phyloP scores from a whole-genome alignment of 2,888 invertebrate genomes.

The Leucophora obtusa region DNA sequence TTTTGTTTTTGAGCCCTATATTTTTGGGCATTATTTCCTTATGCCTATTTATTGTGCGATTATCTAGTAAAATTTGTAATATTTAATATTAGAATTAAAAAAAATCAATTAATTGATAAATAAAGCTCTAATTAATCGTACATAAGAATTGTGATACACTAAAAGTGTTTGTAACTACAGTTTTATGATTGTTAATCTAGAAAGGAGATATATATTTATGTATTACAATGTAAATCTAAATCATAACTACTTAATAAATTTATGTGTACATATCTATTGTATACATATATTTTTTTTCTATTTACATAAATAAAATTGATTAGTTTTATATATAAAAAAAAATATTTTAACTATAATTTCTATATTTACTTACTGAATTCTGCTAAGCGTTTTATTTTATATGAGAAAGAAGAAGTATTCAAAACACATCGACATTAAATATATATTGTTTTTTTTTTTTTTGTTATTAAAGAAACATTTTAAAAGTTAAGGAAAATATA shows the following conservation, averaged over 20 bases:
- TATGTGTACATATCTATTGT: not conserved
- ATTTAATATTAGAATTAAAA: too few relatives aligned
- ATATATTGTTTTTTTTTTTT: constrained; percentile 48
- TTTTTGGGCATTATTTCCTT: too few relatives aligned
- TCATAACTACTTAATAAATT: not conserved
- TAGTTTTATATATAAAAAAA: constrained; percentile 29
- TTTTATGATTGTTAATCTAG: too few relatives aligned
- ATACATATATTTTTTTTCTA: not conserved
- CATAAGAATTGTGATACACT: too few relatives aligned
- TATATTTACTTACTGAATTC: constrained; percentile 75
- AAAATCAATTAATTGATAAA: too few relatives aligned
- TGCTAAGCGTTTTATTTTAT: constrained; percentile 71
- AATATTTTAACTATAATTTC: constrained; percentile 27
- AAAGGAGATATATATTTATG: not conserved
- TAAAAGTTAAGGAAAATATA: constrained; percentile 65
- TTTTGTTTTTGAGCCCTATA: too few relatives aligned
- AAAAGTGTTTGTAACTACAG: not conserved
- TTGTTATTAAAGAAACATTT: constrained; percentile 65
- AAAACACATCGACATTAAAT: constrained; percentile 65
- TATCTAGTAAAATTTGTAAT: too few relatives aligned
- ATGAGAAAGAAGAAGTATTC: constrained; percentile 47
- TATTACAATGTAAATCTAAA: not conserved
- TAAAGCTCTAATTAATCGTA: too few relatives aligned
- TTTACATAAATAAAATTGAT: constrained; percentile 8
- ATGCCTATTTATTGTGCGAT: too few relatives aligned